Conservation (phyloP, 2,113 vertebrate genomes). For the Sinocyclocheilus rhinocerous region DNA sequence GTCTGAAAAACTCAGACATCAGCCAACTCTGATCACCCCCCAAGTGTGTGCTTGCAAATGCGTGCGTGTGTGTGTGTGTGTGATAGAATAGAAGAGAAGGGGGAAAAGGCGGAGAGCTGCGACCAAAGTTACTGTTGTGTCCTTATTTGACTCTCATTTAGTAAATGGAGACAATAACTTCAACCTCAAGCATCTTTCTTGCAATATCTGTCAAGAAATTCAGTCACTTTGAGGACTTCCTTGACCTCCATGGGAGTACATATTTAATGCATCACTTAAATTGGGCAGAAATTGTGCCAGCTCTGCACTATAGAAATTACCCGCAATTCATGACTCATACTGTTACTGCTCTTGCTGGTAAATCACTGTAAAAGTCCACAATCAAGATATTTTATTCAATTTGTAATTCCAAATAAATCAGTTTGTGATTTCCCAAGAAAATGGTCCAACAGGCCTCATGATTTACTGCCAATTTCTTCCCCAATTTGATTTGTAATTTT, state of each 20-base stretch:
- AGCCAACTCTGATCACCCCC: slow-evolving; percentile 30
- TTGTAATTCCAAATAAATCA: neutral
- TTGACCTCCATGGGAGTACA: slow-evolving; percentile 32
- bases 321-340: neutral
- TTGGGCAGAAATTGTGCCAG: slow-evolving; percentile 24
- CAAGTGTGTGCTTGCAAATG: neutral
- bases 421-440: neutral
- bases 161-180: slow-evolving; percentile 49
- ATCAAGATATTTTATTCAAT: neutral
- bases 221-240: slow-evolving; percentile 36
- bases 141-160: slow-evolving; percentile 52
- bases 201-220: slow-evolving; percentile 41
- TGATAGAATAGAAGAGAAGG: neutral
- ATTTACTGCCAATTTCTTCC: neutral
- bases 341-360: neutral
- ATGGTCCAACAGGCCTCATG: neutral
- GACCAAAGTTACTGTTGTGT: neutral
- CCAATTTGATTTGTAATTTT: neutral
- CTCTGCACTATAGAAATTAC: slow-evolving; percentile 38
- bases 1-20: slow-evolving; percentile 57
- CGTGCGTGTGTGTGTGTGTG: neutral
- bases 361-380: slow-evolving; percentile 1
- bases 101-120: neutral
- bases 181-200: slow-evolving; percentile 20
- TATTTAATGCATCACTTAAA: slow-evolving; percentile 43